Percentiles rank a stretch among this genome's conserved stretches.
phyloP scores from a whole-genome alignment of 2,113 vertebrate species.

The Bambusicola thoracicus region DNA sequence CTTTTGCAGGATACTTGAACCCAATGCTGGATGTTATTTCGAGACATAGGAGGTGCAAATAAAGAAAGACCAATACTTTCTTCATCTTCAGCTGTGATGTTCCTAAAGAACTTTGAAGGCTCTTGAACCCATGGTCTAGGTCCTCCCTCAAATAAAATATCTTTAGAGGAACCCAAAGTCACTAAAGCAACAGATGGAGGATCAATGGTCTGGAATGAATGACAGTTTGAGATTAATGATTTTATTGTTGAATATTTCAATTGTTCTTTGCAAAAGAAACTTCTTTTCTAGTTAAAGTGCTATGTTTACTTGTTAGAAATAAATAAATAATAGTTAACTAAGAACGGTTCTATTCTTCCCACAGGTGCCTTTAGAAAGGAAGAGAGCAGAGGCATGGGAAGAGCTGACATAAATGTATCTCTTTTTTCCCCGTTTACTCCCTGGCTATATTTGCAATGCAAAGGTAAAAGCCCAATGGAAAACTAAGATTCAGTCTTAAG shows the following conservation, averaged over 20 bases:
- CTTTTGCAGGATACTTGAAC: slow-evolving; percentile 85
- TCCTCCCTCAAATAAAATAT: slow-evolving; percentile 93
- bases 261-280: background rate
- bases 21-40: slow-evolving; percentile 85
- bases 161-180: slow-evolving; percentile 94
- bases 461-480: background rate
- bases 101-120: slow-evolving; percentile 92
- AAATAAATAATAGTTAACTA: background rate
- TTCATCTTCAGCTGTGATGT: slow-evolving; percentile 80
- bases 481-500: background rate
- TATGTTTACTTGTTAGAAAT: background rate
- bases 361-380: background rate
- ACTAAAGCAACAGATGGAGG: slow-evolving; percentile 88
- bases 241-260: background rate
- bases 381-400: background rate
- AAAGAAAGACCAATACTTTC: slow-evolving; percentile 76
- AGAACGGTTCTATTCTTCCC: background rate
- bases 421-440: background rate
- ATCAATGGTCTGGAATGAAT: slow-evolving; percentile 82
- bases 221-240: background rate
- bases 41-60: slow-evolving; percentile 75
- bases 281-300: background rate
- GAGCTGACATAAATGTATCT: background rate
- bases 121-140: slow-evolving; percentile 94
- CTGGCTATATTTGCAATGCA: background rate